These are phyloP conservation scores for Luidia sarsii DNA, from an alignment of 53 echinoderm and acorn worm genomes.

Conservation along the genomic window DNA sequence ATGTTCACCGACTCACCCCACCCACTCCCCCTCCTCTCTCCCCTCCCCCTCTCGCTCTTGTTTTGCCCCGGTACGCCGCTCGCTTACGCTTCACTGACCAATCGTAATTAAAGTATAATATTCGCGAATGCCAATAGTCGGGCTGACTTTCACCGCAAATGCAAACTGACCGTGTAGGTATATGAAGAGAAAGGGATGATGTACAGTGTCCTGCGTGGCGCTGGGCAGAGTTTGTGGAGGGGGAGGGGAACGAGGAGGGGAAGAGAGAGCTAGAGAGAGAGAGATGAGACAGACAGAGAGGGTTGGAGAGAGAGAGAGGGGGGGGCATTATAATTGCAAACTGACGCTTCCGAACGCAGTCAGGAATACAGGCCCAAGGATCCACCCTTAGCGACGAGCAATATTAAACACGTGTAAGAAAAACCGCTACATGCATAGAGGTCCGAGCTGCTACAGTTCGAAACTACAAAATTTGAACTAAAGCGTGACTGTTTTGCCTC, in stretches of 20 bases:
- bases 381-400: not conserved
- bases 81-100: conserved; percentile 42
- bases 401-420: too few species aligned
- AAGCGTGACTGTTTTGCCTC: too few species aligned
- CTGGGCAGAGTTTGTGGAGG: too few species aligned
- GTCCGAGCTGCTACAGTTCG: too few species aligned
- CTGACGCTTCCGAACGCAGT: conserved; percentile 10
- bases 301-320: not conserved
- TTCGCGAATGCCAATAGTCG: conserved; percentile 48
- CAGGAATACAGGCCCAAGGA: not conserved
- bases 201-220: conserved; percentile 6
- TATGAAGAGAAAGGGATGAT: not conserved
- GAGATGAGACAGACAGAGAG: too few species aligned
- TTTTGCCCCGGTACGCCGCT: conserved; percentile 9
- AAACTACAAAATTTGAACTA: too few species aligned
- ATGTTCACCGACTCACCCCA: conserved; percentile 16
- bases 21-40: not conserved
- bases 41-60: not conserved
- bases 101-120: conserved; percentile 56
- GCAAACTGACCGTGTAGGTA: conserved; percentile 27
- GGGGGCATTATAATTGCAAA: conserved; percentile 29
- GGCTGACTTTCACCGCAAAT: conserved; percentile 43
- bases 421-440: too few species aligned
- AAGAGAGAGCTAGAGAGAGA: not conserved
- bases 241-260: not conserved